Base-by-base conservation (phyloP, 2,888 invertebrate species). In the Apodemia zela region DNA sequence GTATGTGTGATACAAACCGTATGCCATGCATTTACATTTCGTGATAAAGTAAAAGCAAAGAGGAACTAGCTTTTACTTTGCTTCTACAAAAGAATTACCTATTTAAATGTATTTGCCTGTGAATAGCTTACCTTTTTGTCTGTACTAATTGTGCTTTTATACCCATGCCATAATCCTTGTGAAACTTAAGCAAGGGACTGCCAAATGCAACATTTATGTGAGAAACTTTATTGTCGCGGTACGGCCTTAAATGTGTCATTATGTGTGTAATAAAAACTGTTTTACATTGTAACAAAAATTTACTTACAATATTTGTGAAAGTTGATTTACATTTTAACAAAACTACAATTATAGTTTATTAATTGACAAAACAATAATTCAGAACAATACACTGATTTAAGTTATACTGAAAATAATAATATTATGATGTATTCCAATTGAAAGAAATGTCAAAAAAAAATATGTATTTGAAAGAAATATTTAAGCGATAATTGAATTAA, bases 261-360 rank as follows among this genome's bases (percentile, higher is more conserved):
- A 57, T 17, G 17, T 25, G 29, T 57, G 54, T 57, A 5, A 57
- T 57, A 57, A 57, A 57, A 57, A 57, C 54, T 57, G 54, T 57
- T 29, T 57, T 25, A 57, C 54, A 57, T 47, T 17, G 45, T 47
- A 47, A 17, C 17, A 38, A 13, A 0, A 1, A n/a, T 45, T 45
- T n/a, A 45, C 6, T n/a, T 45, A 4, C 3, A 3, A 45, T n/a
- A 45, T n/a, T n/a, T n/a, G 45, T 45, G 45, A 45, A 45, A 45
- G 45, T 42, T 42, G 15, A 42, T 42, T 42, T 42, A 42, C 15
- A 5, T 15, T 38, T 38, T 13, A 33, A 33, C 33, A 0, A 33
- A 33, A 33, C 1, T 8, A 8, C 33, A 33, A 8, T 33, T 6
- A 29, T 29, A 25, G 4, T 29, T 6, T 6, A 29, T 29, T 29